Base-by-base conservation (phyloP, 2,797 vertebrate species). In the Siniperca obscura region DNA sequence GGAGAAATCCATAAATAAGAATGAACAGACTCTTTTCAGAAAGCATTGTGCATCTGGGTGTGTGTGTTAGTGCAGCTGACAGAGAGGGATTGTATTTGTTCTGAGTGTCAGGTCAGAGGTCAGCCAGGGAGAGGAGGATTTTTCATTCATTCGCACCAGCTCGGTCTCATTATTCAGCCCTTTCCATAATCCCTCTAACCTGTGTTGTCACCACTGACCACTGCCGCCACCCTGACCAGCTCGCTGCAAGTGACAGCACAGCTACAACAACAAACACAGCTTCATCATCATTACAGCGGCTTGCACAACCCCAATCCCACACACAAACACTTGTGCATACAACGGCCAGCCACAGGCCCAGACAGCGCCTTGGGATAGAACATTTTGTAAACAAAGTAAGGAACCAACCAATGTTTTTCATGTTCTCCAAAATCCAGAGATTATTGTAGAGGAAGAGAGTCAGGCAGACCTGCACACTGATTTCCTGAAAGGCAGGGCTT, bases 251-350 rank as follows among this genome's bases (percentile, higher is more conserved):
- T 83, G 62, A 80, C 78, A 50, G 86, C 85, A 19, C 76, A 89
- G 87, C 90, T 92, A 84, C 84, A 87, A 91, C 89, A 95, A 95
- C 91, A 94, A 94, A 95, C 90, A 92, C 78, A 69, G 71, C 87
- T 91, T 91, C 88, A 91, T 93, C 91, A 92, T 91, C 91, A 87
- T 93, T 90, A 90, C 82, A 76, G 78, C 66, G 1, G 70, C 84
- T 78, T 68, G 85, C 86, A 80, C 56, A 9, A 81, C 78, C 82
- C 71, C 64, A 72, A 27, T 82, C 81, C 65, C 83, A 65, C 8
- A 30, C 65, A 74, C 46, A 90, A 84, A 92, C 74, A 87, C 80
- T 80, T 62, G 36, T 59, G 56, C 70, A 72, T 30, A 79, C 80
- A 77, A 77, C 16, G 56, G 70, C 40, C 77, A 69, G 67, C 71